Percentiles rank a stretch among this genome's conserved stretches.
Conservation (phyloP, 2,888 invertebrate species). For the Cephalotes varians region DNA sequence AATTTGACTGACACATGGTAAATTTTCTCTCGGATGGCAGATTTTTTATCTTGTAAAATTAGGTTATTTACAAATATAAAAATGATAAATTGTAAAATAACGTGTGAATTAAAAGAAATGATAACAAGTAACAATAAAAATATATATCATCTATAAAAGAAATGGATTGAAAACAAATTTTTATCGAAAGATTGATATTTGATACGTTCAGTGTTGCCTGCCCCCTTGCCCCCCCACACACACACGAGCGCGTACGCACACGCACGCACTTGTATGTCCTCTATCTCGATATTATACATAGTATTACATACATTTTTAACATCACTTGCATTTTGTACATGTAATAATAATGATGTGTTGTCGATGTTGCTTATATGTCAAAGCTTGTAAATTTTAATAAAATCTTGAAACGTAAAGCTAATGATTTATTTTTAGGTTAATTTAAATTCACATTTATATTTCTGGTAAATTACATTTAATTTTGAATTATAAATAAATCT, state of each 20-base stretch:
- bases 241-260: neutral
- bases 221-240: no score
- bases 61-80: neutral
- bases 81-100: neutral
- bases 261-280: neutral
- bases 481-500: neutral
- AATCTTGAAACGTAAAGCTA: neutral
- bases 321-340: neutral
- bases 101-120: neutral
- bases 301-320: neutral
- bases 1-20: neutral
- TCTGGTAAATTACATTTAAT: neutral
- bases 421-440: conserved; percentile 9
- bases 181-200: neutral
- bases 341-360: neutral
- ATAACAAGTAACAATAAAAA: neutral
- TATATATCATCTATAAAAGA: neutral
- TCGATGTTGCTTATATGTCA: neutral
- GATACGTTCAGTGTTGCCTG: neutral
- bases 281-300: neutral
- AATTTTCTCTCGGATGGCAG: neutral
- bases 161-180: neutral
- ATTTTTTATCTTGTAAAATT: neutral
- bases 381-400: neutral
- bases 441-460: neutral